These are phyloP conservation scores for Cephus pygmeus DNA, from an alignment of 2,888 invertebrate genomes.

Conservation along the genomic window DNA sequence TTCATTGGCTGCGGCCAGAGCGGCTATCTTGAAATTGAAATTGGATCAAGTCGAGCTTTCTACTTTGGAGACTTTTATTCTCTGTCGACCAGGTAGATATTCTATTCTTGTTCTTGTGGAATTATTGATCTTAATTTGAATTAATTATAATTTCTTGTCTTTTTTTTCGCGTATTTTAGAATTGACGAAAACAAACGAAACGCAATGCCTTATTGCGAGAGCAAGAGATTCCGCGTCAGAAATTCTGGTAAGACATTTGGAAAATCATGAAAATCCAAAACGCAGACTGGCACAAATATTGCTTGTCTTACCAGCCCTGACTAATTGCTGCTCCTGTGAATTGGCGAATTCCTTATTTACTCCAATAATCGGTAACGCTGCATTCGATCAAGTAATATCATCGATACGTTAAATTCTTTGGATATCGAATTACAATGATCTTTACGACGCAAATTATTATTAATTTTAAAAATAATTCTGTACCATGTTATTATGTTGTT, in stretches of 20 bases:
- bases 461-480: too few relatives aligned
- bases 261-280: conserved; percentile 36
- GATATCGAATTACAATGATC: too few relatives aligned
- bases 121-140: neutral
- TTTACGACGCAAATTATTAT: too few relatives aligned
- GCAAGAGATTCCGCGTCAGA: conserved; percentile 47
- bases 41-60: conserved; percentile 68
- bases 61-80: conserved; percentile 67
- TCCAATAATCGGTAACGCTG: conserved; percentile 52
- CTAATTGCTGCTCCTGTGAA: conserved; percentile 51
- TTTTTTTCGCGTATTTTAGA: conserved; percentile 33
- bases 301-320: conserved; percentile 50
- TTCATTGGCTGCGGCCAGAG: conserved; percentile 51
- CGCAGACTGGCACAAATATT: conserved; percentile 49
- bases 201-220: conserved; percentile 37
- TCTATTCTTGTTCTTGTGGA: neutral
- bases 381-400: conserved; percentile 54
- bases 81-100: conserved; percentile 68
- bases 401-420: conserved; percentile 45
- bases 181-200: conserved; percentile 42
- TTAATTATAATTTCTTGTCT: neutral
- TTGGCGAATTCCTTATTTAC: conserved; percentile 51
- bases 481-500: too few relatives aligned
- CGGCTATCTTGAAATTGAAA: conserved; percentile 62
- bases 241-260: conserved; percentile 45